Evolutionary conservation across 2,888 invertebrate genomes (phyloP).

Genomic region (Cephus runcator): DNA sequence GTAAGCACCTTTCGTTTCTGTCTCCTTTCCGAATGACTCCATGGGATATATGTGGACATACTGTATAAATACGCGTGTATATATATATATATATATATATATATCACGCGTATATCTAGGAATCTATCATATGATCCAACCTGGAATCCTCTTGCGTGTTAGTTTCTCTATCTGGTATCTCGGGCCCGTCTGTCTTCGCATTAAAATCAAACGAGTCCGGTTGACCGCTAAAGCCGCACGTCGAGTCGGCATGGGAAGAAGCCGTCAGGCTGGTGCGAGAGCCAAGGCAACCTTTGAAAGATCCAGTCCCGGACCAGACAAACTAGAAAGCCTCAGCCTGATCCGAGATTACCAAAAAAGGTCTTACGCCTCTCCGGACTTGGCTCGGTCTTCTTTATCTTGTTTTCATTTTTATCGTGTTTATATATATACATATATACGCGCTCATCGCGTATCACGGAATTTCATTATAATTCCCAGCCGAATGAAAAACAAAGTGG

Average conservation of each 20-base stretch:
- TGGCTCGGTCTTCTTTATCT: constrained; percentile 23
- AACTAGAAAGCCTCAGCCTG: constrained; percentile 38
- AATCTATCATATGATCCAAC: neutral
- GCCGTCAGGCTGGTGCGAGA: constrained; percentile 11
- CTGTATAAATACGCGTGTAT: neutral
- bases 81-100: neutral
- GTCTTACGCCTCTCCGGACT: constrained; percentile 40
- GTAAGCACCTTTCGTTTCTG: neutral
- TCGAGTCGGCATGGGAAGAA: neutral
- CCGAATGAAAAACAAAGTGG: constrained; percentile 1
- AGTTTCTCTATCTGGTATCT: neutral
- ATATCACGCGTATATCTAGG: neutral
- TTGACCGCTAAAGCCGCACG: neutral
- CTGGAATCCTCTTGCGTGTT: neutral
- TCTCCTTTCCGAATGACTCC: neutral
- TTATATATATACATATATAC: neutral
- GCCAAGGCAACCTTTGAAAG: constrained; percentile 43
- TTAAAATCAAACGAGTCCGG: constrained; percentile 4
- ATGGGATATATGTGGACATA: neutral
- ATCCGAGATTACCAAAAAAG: constrained; percentile 49
- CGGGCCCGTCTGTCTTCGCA: neutral
- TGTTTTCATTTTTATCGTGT: constrained; percentile 18
- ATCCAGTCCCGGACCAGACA: constrained; percentile 44
- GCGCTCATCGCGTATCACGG: neutral
- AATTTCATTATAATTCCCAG: neutral